phyloP scores from a whole-genome alignment of 2,888 invertebrate genomes.

The Tolmerus cingulatus region DNA sequence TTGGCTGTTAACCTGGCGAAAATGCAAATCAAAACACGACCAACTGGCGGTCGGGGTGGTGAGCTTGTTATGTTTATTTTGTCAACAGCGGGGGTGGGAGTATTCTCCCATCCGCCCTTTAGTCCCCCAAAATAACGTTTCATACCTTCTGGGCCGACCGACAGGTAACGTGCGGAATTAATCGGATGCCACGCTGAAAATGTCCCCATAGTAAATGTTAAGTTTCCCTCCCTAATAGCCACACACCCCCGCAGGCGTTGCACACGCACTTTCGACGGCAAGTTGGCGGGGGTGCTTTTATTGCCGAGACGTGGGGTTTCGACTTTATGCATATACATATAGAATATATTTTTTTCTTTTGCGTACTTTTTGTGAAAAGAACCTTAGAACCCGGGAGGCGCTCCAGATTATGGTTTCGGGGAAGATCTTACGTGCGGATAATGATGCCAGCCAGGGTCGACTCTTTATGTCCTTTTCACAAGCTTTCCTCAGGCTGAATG shows the following conservation, averaged over 20 bases:
- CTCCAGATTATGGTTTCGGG: not conserved
- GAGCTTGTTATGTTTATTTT: not conserved
- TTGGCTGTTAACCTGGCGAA: not conserved
- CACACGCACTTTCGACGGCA: not conserved
- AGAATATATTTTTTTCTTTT: not conserved
- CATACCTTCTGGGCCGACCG: not conserved
- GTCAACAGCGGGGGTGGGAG: not conserved
- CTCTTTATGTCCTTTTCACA: not conserved
- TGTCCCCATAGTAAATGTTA: not conserved
- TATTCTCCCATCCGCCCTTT: not conserved
- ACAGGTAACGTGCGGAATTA: constrained; percentile 1
- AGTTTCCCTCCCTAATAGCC: not conserved
- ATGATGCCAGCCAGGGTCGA: not conserved
- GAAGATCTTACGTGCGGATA: not conserved
- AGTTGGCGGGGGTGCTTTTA: not conserved
- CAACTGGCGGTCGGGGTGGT: not conserved
- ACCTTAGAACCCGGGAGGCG: not conserved
- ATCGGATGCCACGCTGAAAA: not conserved
- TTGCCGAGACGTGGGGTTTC: not conserved
- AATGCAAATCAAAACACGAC: not conserved
- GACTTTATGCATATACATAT: not conserved
- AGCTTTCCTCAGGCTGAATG: not conserved
- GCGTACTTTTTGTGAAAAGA: not conserved
- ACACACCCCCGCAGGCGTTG: not conserved
- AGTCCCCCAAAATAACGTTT: not conserved